These are phyloP conservation scores for Entomobrya proxima DNA, from an alignment of 2,888 invertebrate genomes.

Conservation along the genomic window DNA sequence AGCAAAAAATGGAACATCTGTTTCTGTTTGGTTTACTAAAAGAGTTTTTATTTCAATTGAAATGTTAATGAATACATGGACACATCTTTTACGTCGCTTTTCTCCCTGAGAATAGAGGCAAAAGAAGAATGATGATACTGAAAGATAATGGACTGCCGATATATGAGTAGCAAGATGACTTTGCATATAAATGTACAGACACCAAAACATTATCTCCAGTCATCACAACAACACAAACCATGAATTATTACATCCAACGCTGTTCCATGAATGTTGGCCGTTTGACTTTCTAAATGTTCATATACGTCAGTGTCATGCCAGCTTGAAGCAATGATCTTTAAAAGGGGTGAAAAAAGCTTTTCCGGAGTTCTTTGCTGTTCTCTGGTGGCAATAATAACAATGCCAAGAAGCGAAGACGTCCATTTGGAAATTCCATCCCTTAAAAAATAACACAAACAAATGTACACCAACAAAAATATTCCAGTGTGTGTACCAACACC, in stretches of 20 bases:
- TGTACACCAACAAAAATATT: neutral
- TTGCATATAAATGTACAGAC: conserved; percentile 1
- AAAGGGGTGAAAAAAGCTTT: neutral
- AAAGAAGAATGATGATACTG: neutral
- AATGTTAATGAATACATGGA: conserved; percentile 55
- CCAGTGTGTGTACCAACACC: neutral
- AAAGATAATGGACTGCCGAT: conserved; percentile 33
- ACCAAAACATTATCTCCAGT: conserved; percentile 30
- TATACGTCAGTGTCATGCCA: conserved; percentile 7
- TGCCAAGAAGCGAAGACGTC: neutral
- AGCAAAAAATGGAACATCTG: conserved; percentile 49
- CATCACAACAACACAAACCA: neutral
- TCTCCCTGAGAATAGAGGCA: neutral
- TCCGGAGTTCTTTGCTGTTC: neutral
- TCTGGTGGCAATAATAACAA: neutral
- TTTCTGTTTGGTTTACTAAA: conserved; percentile 55
- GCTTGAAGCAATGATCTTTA: no score
- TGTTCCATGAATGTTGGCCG: neutral
- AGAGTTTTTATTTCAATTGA: conserved; percentile 47
- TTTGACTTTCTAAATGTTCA: conserved; percentile 18
- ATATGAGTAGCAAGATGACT: conserved; percentile 33
- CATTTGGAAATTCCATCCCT: conserved; percentile 26
- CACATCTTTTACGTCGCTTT: neutral
- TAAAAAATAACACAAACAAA: conserved; percentile 18
- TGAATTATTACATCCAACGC: neutral